A percentile compares a stretch with the other conserved stretches of the same genome.
These are phyloP conservation scores for Campoletis sonorensis DNA, from an alignment of 1,140 invertebrate species.

Conservation along the genomic window DNA sequence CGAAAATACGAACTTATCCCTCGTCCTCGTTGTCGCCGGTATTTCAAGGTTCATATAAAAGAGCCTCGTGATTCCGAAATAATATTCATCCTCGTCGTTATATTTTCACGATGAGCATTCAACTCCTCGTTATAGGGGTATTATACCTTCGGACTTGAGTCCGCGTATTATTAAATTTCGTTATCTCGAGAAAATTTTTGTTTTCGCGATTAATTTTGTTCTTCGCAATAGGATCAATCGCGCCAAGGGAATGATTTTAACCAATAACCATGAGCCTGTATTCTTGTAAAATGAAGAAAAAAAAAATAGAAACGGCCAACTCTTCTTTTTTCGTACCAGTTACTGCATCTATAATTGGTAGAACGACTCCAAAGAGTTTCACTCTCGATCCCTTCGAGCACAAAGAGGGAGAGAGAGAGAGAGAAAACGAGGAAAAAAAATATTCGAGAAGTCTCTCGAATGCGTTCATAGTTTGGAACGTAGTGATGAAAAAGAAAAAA, in stretches of 20 bases:
- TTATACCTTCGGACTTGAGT: no score
- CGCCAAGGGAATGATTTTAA: no score
- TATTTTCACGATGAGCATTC: background rate
- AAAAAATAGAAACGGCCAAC: background rate
- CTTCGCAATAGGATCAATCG: no score
- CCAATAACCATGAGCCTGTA: no score
- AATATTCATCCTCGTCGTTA: background rate
- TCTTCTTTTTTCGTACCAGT: background rate
- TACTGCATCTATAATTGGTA: background rate
- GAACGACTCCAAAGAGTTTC: background rate
- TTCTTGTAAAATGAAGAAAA: background rate
- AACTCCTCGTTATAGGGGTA: no score
- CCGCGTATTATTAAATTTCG: no score
- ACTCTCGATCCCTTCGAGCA: background rate
- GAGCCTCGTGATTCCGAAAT: background rate
- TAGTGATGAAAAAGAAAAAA: conserved; percentile 5
- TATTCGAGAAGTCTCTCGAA: background rate
- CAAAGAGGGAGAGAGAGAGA: no score
- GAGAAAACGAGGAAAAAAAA: background rate
- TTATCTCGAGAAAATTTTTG: no score
- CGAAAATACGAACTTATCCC: conserved; percentile 38
- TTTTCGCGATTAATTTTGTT: no score
- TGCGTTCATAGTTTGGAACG: background rate
- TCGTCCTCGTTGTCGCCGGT: conserved; percentile 14
- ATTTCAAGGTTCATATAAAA: conserved; percentile 24